phyloP scores from a whole-genome alignment of 2,888 invertebrate species.

The Protophormia terraenovae region DNA sequence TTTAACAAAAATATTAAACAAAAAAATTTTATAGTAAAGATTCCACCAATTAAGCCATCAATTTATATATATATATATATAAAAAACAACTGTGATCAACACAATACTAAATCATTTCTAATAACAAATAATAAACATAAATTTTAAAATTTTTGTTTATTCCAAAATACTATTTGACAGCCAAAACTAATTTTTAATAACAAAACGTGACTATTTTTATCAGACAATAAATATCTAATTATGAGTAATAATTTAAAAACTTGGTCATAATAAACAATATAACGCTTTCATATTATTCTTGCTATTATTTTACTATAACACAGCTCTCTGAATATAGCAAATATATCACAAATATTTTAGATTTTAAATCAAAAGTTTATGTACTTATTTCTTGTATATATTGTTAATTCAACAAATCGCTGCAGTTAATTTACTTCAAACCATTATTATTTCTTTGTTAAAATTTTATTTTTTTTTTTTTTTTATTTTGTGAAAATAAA shows the following conservation, averaged over 20 bases:
- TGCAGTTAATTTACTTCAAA: conserved; percentile 13
- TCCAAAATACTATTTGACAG: conserved; percentile 37
- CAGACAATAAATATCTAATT: conserved; percentile 62
- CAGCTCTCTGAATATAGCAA: not conserved
- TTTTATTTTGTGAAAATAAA: not conserved
- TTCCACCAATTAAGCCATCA: conserved; percentile 62
- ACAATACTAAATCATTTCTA: conserved; percentile 48
- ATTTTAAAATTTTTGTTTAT: conserved; percentile 5
- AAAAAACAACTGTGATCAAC: conserved; percentile 30
- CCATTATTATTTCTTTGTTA: not conserved
- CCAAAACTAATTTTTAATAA: conserved; percentile 55
- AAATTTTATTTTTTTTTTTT: conserved; percentile 2
- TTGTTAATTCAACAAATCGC: conserved; percentile 27
- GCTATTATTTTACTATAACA: not conserved
- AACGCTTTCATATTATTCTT: not conserved
- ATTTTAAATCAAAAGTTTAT: not conserved
- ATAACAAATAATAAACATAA: not conserved
- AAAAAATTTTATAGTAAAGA: not conserved
- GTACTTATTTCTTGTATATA: not conserved
- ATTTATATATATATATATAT: too few relatives aligned
- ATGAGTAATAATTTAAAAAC: conserved; percentile 60
- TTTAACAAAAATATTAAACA: not conserved
- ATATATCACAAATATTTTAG: conserved; percentile 35
- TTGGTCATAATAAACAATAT: conserved; percentile 42
- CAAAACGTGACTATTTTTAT: conserved; percentile 63